These are phyloP conservation scores for Miniopterus natalensis DNA, from an alignment of 2,113 vertebrate genomes.

Conservation along the genomic window DNA sequence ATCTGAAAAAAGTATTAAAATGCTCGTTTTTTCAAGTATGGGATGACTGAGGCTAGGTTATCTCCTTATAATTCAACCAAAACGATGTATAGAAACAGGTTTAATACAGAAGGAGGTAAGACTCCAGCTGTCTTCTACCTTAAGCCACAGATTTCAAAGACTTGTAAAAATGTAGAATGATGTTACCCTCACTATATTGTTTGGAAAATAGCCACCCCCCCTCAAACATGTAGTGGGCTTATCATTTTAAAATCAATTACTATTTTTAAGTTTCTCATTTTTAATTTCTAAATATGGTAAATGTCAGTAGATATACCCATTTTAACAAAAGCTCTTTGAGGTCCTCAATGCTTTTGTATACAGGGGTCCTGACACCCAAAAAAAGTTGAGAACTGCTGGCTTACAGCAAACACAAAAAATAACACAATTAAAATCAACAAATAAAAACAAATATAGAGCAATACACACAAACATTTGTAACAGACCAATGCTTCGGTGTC, in stretches of 20 bases:
- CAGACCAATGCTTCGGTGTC: fast-evolving
- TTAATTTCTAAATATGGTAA: background rate
- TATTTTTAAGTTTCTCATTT: background rate
- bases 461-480: background rate
- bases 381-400: background rate
- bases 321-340: background rate
- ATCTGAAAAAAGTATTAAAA: background rate
- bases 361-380: background rate
- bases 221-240: background rate
- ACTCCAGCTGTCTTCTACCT: background rate
- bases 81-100: background rate
- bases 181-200: background rate
- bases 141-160: background rate
- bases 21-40: background rate
- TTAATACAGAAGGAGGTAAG: background rate
- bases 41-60: background rate
- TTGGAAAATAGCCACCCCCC: background rate
- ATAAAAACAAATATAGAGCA: background rate
- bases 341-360: background rate
- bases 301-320: background rate
- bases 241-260: background rate
- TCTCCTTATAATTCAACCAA: background rate
- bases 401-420: background rate
- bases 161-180: background rate
- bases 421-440: background rate